Base-by-base conservation (phyloP, 2,888 invertebrate genomes). In the Periphyllus acericola region DNA sequence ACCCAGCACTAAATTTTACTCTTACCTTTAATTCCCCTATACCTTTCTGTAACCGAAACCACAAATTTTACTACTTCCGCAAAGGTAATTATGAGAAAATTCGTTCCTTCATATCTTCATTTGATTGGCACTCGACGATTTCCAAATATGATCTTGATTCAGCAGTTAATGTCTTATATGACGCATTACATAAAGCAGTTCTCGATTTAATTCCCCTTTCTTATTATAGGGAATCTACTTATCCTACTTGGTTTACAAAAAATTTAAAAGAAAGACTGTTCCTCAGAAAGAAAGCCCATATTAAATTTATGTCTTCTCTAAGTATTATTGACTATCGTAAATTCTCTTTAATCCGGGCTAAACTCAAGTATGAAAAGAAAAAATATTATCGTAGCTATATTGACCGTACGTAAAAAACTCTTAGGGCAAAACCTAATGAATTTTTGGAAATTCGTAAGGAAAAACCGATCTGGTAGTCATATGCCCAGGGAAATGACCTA, bases 41-140 rank as follows among this genome's bases (percentile, higher is more conserved):
- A 52, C 82, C 34, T 8, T 17, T 11, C 1, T 46, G 32, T 72
- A 72, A 83, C 14, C 71, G 11, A 1, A 25, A 14, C 14, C 82
- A 55, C n/a, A 14, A 1, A 0, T 83, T 46, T 25, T 72, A 40
- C 52, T 55, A 83, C 72, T 72, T 83, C 6, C 46, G 25, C 3
- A 83, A 83, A 83, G 72, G 32, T 25, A 72, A 72, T 71, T 52
- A 83, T 52, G 72, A 34, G 19, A 83, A 52, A 36, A 83, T 83
- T 32, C 52, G 82, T 72, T 72, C 32, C 8, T 83, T 52, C 34
- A 21, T 71, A 52, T 82, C 71, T n/a, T 32, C 82, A 11, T 82
- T 82, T 82, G 71, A 82, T 32, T 82, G 46, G 71, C 46, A 1
- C 29, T 46, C 71, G 14, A 82, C 71, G 11, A 2, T 71, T 46